Conservation (phyloP, 2,113 vertebrate species). For the Microtus oregoni region DNA sequence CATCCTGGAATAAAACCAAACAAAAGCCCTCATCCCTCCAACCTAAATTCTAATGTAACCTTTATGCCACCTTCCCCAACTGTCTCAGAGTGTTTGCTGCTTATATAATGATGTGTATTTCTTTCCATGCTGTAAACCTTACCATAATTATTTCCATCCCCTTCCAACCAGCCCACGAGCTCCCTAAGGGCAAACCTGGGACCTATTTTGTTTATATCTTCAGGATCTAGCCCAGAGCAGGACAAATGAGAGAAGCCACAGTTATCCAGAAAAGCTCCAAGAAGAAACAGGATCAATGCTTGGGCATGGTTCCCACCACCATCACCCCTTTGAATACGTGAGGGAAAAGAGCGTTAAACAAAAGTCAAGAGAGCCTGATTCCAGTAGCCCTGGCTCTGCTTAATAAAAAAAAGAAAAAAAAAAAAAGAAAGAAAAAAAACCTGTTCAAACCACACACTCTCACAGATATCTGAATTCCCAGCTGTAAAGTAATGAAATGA, state of each 20-base stretch:
- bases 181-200: background rate
- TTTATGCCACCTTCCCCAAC: background rate
- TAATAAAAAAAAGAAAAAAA: background rate
- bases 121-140: background rate
- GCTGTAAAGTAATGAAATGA: conserved; percentile 8
- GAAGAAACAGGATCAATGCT: background rate
- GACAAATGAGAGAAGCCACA: background rate
- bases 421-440: background rate
- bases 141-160: background rate
- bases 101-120: background rate
- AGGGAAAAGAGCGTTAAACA: background rate
- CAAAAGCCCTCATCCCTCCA: background rate
- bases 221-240: background rate
- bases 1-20: conserved; percentile 24
- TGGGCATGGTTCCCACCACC: background rate
- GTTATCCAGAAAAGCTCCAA: background rate
- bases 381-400: background rate
- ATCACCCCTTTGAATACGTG: background rate
- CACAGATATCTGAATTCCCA: background rate
- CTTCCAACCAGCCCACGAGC: background rate
- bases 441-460: background rate
- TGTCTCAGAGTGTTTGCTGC: background rate
- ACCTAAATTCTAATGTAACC: background rate
- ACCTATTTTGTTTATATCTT: background rate
- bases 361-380: conserved; percentile 2